Evolutionary conservation across 2,113 vertebrate genomes (phyloP).

Genomic region (Mus pahari): DNA sequence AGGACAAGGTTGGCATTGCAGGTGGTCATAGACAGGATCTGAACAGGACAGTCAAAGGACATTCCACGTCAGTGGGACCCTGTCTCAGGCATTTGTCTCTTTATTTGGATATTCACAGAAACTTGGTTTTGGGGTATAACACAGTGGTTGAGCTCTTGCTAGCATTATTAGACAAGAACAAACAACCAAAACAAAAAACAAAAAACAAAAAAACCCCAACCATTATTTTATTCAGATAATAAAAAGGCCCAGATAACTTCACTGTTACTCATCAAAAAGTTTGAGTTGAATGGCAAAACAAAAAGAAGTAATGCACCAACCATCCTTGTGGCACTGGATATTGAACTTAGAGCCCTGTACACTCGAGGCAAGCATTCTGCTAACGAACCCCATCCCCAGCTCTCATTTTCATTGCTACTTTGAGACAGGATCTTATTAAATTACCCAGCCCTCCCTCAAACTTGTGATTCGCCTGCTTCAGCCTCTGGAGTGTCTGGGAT

Average conservation of each 20-base stretch:
- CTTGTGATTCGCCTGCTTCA: not conserved
- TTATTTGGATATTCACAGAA: not conserved
- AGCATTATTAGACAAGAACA: not conserved
- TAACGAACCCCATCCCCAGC: not conserved
- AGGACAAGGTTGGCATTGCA: conserved; percentile 85
- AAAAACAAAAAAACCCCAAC: not conserved
- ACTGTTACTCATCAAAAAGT: conserved; percentile 7
- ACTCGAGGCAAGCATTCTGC: too few species aligned
- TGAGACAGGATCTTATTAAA: not conserved
- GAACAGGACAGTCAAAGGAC: not conserved
- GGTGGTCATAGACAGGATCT: conserved; percentile 84
- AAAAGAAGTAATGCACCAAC: not conserved
- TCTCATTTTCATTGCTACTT: not conserved
- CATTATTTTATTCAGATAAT: conserved; percentile 45
- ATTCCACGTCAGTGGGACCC: not conserved
- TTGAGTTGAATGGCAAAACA: not conserved
- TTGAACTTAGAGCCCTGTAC: not conserved
- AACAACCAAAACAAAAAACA: not conserved
- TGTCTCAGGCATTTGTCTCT: not conserved
- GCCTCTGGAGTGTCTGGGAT: not conserved
- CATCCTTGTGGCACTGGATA: too few species aligned
- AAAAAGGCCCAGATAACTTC: not conserved
- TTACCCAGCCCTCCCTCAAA: not conserved
- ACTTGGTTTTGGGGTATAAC: not conserved
- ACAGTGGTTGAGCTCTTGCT: not conserved